Conservation (phyloP, 2,797 vertebrate genomes). For the Sciaenops ocellatus region DNA sequence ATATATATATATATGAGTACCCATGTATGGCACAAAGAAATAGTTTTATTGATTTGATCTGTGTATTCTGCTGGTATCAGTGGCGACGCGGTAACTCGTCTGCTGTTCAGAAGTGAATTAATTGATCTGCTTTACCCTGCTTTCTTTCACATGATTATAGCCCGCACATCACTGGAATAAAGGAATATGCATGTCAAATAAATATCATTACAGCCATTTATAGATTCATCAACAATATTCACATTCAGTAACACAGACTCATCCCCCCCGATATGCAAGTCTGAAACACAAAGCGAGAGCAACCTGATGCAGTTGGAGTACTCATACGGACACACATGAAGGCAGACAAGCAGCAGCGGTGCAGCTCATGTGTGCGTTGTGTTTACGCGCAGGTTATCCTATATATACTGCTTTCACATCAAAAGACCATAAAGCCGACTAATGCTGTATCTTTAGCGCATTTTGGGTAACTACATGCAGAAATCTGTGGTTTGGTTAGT, state of each 20-base stretch:
- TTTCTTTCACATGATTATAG: slow-evolving; percentile 49
- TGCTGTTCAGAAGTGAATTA: slow-evolving; percentile 33
- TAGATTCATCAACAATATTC: slow-evolving; percentile 72
- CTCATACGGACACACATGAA: slow-evolving; percentile 45
- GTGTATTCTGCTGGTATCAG: slow-evolving; percentile 72
- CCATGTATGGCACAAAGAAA: slow-evolving; percentile 69
- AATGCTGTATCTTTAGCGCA: slow-evolving; percentile 3
- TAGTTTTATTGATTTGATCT: slow-evolving; percentile 41
- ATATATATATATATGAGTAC: slow-evolving; percentile 45
- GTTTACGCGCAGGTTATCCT: slow-evolving; percentile 14
- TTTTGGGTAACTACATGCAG: slow-evolving; percentile 16
- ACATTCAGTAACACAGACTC: slow-evolving; percentile 75
- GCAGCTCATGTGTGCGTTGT: slow-evolving; percentile 17
- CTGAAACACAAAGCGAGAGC: slow-evolving; percentile 42
- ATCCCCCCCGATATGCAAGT: slow-evolving; percentile 37
- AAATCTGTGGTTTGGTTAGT: background rate
- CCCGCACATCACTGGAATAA: slow-evolving; percentile 50
- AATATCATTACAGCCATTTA: slow-evolving; percentile 60
- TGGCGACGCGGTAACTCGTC: slow-evolving; percentile 16
- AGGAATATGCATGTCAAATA: slow-evolving; percentile 55
- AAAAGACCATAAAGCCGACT: slow-evolving; percentile 37
- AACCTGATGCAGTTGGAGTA: slow-evolving; percentile 69
- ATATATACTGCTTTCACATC: slow-evolving; percentile 29
- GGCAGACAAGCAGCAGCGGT: slow-evolving; percentile 40
- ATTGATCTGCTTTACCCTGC: slow-evolving; percentile 57